Percentiles rank a stretch among this genome's conserved stretches.
Evolutionary conservation across 2,113 vertebrate species (phyloP).

Genomic region (Galbula dea): DNA sequence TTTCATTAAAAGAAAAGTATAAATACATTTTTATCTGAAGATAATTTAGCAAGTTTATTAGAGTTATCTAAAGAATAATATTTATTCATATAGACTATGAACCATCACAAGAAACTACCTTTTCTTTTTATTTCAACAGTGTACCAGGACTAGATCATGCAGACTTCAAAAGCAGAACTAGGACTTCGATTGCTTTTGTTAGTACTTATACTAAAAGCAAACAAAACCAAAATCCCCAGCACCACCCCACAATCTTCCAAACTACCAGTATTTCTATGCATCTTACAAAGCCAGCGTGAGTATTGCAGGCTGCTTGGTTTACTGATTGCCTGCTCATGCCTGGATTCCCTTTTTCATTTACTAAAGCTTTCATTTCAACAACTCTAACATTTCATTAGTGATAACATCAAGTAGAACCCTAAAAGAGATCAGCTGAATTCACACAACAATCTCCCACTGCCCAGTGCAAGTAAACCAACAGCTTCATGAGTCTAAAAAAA

Average conservation of each 20-base stretch:
- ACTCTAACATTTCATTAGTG: background rate
- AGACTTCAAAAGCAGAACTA: background rate
- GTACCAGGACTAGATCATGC: background rate
- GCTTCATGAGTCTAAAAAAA: background rate
- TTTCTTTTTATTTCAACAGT: background rate
- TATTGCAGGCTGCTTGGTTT: background rate
- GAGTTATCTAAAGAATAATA: background rate
- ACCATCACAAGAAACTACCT: background rate
- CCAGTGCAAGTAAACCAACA: background rate
- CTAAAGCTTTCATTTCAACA: background rate
- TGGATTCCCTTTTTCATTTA: background rate
- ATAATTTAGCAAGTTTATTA: background rate
- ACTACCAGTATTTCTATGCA: background rate
- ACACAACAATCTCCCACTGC: background rate
- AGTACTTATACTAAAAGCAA: background rate
- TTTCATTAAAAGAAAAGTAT: background rate
- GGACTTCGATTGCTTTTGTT: background rate
- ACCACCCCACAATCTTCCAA: background rate
- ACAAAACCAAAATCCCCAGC: background rate
- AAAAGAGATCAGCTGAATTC: background rate
- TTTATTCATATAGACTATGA: background rate
- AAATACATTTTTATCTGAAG: background rate
- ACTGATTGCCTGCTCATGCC: background rate
- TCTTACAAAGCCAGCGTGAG: background rate
- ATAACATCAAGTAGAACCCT: background rate